Percentiles rank a stretch among this genome's conserved stretches.
Conservation (phyloP, 1,140 invertebrate genomes). For the Lasaia peninsularis region DNA sequence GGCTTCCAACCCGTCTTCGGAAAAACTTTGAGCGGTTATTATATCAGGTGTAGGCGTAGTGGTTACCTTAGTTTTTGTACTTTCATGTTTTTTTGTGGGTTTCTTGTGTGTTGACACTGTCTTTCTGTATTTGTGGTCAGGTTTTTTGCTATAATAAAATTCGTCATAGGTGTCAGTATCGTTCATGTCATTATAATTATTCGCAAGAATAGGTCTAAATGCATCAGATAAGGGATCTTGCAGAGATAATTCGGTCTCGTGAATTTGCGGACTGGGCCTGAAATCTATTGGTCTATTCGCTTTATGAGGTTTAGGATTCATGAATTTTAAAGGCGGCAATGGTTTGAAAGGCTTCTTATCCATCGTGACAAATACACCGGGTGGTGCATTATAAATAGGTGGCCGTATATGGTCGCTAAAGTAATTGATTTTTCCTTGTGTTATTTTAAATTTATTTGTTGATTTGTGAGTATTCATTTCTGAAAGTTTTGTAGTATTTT, state of each 20-base stretch:
- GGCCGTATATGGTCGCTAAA: conserved; percentile 57
- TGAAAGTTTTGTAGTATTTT: conserved; percentile 35
- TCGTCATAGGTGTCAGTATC: conserved; percentile 30
- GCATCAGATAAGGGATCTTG: conserved; percentile 50
- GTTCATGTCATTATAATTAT: conserved; percentile 33
- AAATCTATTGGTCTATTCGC: conserved; percentile 51
- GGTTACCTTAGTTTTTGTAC: conserved; percentile 34
- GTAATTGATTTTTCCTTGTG: conserved; percentile 44
- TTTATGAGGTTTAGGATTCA: conserved; percentile 42
- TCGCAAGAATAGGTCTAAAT: conserved; percentile 57
- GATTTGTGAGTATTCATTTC: conserved; percentile 37
- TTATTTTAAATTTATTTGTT: conserved; percentile 42
- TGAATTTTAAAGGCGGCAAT: conserved; percentile 58
- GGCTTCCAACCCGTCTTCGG: conserved; percentile 33
- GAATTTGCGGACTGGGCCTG: conserved; percentile 62
- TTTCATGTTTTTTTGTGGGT: conserved; percentile 50
- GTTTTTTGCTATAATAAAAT: conserved; percentile 30
- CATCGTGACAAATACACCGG: conserved; percentile 67
- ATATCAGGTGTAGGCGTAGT: conserved; percentile 55
- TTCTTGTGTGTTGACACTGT: conserved; percentile 35
- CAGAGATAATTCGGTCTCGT: conserved; percentile 45
- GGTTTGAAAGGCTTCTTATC: conserved; percentile 73
- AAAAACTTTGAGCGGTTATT: conserved; percentile 43
- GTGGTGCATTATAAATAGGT: conserved; percentile 63
- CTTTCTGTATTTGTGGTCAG: conserved; percentile 40